Conservation (phyloP, 1,140 invertebrate genomes). For the Drosophila tropicalis region DNA sequence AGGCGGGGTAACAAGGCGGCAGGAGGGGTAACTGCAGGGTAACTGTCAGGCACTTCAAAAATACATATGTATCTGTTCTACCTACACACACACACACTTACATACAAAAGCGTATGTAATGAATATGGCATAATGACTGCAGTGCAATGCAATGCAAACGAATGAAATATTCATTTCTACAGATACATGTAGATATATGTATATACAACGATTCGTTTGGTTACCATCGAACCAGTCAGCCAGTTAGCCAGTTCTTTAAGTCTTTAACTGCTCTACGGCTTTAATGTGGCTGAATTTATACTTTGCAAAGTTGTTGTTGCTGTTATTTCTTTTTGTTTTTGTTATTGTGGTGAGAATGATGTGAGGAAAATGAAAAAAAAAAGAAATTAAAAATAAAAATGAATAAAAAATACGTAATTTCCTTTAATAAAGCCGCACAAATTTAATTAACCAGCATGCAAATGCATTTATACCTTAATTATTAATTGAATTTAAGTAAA, state of each 20-base stretch:
- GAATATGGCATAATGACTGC: slow-evolving; percentile 78
- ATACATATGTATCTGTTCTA: neutral
- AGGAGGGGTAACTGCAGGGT: neutral
- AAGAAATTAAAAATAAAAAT: slow-evolving; percentile 7
- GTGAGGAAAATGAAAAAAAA: slow-evolving; percentile 9
- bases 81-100: neutral
- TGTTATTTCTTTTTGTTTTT: slow-evolving; percentile 26
- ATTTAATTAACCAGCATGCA: slow-evolving; percentile 82
- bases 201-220: slow-evolving; percentile 9
- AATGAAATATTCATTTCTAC: slow-evolving; percentile 78
- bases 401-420: slow-evolving; percentile 72
- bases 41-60: slow-evolving; percentile 52
- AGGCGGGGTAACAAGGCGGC: neutral
- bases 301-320: slow-evolving; percentile 19
- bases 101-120: slow-evolving; percentile 63
- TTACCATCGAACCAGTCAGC: neutral
- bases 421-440: slow-evolving; percentile 81
- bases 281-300: slow-evolving; percentile 38
- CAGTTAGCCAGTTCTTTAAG: slow-evolving; percentile 44
- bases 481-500: slow-evolving; percentile 82
- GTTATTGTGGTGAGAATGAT: slow-evolving; percentile 39
- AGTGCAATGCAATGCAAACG: slow-evolving; percentile 61
- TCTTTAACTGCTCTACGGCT: slow-evolving; percentile 32
- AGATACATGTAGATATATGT: neutral
- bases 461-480: slow-evolving; percentile 83